Conservation (phyloP, 2,888 invertebrate genomes). For the Ichneumoninae sp. region DNA sequence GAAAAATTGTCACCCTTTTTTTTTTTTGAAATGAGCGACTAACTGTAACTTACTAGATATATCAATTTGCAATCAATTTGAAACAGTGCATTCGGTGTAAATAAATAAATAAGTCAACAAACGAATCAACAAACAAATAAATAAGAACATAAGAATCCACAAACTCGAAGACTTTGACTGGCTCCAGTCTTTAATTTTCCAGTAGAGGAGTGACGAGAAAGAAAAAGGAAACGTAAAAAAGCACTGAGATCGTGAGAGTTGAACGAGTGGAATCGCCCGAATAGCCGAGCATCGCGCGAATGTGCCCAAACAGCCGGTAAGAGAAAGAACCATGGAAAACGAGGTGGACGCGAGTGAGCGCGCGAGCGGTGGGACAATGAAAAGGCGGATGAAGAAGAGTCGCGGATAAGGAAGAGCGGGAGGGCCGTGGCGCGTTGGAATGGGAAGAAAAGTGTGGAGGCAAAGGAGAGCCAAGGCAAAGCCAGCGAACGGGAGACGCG, state of each 20-base stretch:
- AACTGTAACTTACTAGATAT: background rate
- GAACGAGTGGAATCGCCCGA: constrained; percentile 61
- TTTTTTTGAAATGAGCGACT: too few species aligned
- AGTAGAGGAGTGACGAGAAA: background rate
- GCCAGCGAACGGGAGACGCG: constrained; percentile 71
- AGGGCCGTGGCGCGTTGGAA: constrained; percentile 5
- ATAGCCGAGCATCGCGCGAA: constrained; percentile 48
- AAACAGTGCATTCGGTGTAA: too few species aligned
- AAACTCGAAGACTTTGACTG: too few species aligned
- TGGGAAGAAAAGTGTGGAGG: constrained; percentile 46
- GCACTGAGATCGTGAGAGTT: constrained; percentile 39
- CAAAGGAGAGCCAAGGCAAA: constrained; percentile 51
- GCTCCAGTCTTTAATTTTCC: background rate
- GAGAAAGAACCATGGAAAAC: constrained; percentile 60
- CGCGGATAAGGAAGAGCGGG: constrained; percentile 49
- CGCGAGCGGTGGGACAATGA: constrained; percentile 21
- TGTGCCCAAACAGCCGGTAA: constrained; percentile 43
- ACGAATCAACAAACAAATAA: too few species aligned
- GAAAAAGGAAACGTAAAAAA: constrained; percentile 12
- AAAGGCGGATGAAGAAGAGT: constrained; percentile 12
- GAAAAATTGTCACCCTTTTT: background rate
- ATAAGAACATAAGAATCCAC: too few species aligned
- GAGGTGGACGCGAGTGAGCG: constrained; percentile 53
- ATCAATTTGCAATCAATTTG: too few species aligned
- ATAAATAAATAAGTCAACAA: too few species aligned